Evolutionary conservation across 2,797 vertebrate genomes (phyloP), one percentile per base, ranked within the genome.

Genomic region (Peromyscus attwateri): DNA sequence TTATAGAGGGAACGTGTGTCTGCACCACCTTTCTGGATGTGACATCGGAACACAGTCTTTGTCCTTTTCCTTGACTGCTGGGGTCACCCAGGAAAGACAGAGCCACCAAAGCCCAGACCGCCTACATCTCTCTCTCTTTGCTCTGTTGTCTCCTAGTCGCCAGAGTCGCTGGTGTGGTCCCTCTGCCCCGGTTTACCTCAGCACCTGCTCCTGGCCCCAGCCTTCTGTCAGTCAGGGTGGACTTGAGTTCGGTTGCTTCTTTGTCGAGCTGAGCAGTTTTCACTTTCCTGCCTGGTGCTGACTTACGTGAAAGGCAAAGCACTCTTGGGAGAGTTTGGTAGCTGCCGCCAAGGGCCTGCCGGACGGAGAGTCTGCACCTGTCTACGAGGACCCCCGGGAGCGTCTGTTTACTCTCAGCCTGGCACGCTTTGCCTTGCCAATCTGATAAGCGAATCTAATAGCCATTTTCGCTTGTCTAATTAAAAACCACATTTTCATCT

Each of bases 391-490:
- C 75, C 57, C 21, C 29, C 1, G 82, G 73, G 43, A 43, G 31
- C 10, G n/a, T 85, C 87, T 93, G 49, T 68, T 97, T 82, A 71
- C 62, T n/a, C 34, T 19, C 49, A 91, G 77, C 27, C 60, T 52
- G 34, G 21, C 23, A 31, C 64, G 79, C 12, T 85, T 64, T 57
- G 60, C 87, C 89, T 87, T 82, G 70, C 85, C 91, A 80, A 92
- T 91, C 96, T 95, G 97, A 94, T 95, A 91, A 71, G 83, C 16
- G 19, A 85, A 84, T 57, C 93, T 84, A 92, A 92, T 92, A 84
- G 91, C 64, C 37, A 49, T 89, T 95, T 94, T 81, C 70, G 83
- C 88, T 92, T 95, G 94, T 62, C 34, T 94, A 94, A 95, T 95
- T 83, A 96, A 97, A 97, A 81, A 91, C 29, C 64, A 91, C 40